A percentile compares a stretch with the other conserved stretches of the same genome.
These are phyloP conservation scores for Anableps anableps DNA, from an alignment of 2,797 vertebrate genomes.

Conservation along the genomic window DNA sequence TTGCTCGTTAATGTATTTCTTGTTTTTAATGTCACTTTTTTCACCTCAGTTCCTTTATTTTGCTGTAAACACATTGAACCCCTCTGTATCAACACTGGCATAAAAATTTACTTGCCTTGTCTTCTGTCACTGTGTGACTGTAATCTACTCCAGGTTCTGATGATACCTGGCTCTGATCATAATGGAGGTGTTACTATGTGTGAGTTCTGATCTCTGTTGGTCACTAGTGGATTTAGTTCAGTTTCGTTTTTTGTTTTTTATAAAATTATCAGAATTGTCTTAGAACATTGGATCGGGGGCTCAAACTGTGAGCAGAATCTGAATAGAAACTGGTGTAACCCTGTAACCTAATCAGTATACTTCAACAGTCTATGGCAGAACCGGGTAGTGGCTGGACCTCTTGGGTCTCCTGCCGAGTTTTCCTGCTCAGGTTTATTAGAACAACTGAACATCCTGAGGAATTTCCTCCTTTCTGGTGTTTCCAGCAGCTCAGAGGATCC, in stretches of 20 bases:
- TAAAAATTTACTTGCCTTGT: not conserved
- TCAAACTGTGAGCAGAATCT: not conserved
- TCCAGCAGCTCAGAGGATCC: constrained; percentile 68
- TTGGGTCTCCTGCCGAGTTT: constrained; percentile 3
- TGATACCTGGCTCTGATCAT: not conserved
- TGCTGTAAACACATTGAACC: not conserved
- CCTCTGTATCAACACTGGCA: not conserved
- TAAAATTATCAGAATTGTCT: not conserved
- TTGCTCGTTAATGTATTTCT: not conserved
- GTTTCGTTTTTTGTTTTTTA: not conserved
- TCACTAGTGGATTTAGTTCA: not conserved
- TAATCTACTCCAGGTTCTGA: not conserved
- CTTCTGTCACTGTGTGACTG: not conserved
- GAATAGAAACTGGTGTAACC: no score
- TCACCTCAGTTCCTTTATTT: not conserved
- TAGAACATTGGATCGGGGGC: not conserved
- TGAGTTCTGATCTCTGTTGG: not conserved
- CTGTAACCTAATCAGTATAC: not conserved
- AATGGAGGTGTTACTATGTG: not conserved
- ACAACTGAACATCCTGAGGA: constrained; percentile 47
- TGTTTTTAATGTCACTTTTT: not conserved
- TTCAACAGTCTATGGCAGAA: not conserved
- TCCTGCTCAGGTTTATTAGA: constrained; percentile 19
- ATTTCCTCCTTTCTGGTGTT: constrained; percentile 62
- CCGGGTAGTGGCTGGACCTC: not conserved